Evolutionary conservation across 2,888 invertebrate genomes (phyloP).

Genomic region (Apotomis turbidana): DNA sequence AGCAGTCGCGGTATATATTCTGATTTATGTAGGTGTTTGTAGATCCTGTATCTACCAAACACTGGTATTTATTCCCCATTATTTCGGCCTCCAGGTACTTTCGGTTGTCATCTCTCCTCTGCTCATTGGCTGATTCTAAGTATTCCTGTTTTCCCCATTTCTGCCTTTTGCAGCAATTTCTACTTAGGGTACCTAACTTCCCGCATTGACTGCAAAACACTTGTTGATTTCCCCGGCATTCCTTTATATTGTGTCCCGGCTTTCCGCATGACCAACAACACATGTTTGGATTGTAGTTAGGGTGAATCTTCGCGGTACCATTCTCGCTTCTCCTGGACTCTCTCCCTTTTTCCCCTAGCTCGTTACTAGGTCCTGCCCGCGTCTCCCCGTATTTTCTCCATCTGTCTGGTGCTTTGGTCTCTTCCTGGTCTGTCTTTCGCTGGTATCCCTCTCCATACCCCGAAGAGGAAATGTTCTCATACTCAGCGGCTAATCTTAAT

Average conservation of each 20-base stretch:
- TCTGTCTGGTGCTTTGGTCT: no score
- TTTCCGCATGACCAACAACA: slow-evolving; percentile 8
- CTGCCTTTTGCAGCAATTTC: neutral
- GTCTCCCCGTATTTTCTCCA: no score
- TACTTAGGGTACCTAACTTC: neutral
- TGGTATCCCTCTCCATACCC: neutral
- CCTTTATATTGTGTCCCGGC: neutral
- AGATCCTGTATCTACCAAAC: no score
- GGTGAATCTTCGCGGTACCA: neutral
- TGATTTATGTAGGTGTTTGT: no score
- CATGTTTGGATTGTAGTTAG: neutral
- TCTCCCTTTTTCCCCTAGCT: no score
- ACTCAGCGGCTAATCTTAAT: neutral
- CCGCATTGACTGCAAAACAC: slow-evolving; percentile 6
- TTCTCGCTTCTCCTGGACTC: neutral
- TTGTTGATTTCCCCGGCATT: neutral
- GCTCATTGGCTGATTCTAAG: no score
- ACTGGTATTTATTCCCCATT: no score
- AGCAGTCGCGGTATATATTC: no score
- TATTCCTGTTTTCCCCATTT: no score
- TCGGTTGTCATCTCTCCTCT: no score
- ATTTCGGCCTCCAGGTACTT: no score
- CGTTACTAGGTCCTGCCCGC: neutral
- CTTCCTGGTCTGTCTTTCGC: no score
- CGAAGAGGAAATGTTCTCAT: neutral